phyloP scores from a whole-genome alignment of 2,888 invertebrate genomes.

The Mycogona germanica region DNA sequence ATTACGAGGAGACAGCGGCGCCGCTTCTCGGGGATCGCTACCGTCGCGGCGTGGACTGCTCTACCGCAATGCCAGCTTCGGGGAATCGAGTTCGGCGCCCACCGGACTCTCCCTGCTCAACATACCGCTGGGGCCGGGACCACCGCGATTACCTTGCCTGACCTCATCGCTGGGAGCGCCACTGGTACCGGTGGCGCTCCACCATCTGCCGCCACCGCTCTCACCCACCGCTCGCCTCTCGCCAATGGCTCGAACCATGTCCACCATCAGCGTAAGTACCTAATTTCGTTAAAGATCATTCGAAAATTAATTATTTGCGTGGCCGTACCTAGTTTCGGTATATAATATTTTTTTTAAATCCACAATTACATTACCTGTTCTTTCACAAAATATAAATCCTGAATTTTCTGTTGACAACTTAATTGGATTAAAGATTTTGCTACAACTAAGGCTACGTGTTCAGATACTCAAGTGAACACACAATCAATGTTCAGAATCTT shows the following conservation, averaged over 20 bases:
- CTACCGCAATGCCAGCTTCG: conserved; percentile 7
- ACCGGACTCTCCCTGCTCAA: conserved; percentile 12
- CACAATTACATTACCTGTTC: too few relatives aligned
- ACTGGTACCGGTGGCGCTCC: too few relatives aligned
- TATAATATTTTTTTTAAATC: too few relatives aligned
- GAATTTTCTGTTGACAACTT: neutral
- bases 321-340: too few relatives aligned
- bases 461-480: too few relatives aligned
- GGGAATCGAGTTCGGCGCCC: neutral
- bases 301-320: too few relatives aligned
- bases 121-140: conserved; percentile 2
- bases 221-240: neutral
- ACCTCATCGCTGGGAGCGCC: too few relatives aligned
- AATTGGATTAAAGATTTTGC: too few relatives aligned
- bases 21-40: too few relatives aligned
- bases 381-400: neutral
- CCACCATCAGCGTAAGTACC: conserved; percentile 8
- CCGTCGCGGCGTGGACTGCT: neutral
- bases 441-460: too few relatives aligned
- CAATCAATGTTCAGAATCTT: too few relatives aligned
- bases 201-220: neutral
- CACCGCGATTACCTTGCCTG: neutral
- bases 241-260: neutral
- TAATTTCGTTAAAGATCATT: too few relatives aligned
- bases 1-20: neutral